A percentile compares a stretch with the other conserved stretches of the same genome.
These are phyloP conservation scores for Dipodomys spectabilis DNA, from an alignment of 2,113 vertebrate species.

Conservation along the genomic window DNA sequence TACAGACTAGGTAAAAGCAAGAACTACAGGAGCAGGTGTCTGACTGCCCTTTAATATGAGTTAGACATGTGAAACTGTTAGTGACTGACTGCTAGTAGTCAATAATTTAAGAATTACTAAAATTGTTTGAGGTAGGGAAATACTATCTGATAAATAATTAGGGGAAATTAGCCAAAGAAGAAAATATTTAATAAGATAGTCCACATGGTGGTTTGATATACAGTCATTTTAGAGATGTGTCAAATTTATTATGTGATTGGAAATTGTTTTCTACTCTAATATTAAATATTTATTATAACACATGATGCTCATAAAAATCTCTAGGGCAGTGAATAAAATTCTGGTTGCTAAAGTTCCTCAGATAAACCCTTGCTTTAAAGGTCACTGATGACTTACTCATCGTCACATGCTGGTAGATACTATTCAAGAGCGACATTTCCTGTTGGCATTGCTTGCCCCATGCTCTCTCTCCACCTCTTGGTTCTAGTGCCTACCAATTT, in stretches of 20 bases:
- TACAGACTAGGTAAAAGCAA: background rate
- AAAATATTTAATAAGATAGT: conserved; percentile 27
- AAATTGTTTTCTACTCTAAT: conserved; percentile 48
- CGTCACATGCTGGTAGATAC: background rate
- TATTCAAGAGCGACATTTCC: background rate
- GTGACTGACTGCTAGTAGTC: background rate
- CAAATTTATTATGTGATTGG: background rate
- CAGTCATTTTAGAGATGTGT: conserved; percentile 12
- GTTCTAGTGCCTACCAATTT: background rate
- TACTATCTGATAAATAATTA: conserved; percentile 23
- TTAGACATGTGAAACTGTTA: background rate
- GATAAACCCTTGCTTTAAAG: conserved; percentile 10
- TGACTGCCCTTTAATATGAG: background rate
- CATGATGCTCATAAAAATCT: conserved; percentile 52
- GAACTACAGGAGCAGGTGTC: background rate
- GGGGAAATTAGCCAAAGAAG: conserved; percentile 31
- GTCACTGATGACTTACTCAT: background rate
- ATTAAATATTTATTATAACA: conserved; percentile 60
- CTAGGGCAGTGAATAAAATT: conserved; percentile 26
- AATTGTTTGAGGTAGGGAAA: background rate
- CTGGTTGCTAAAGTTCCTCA: conserved; percentile 11
- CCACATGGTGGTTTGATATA: background rate
- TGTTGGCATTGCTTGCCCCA: background rate
- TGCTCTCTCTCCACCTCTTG: background rate
- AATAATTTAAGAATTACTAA: conserved; percentile 34